Evolutionary conservation across 1,140 invertebrate genomes (phyloP), one percentile per base, ranked within the genome.

Genomic region (Psilanteris sp.): DNA sequence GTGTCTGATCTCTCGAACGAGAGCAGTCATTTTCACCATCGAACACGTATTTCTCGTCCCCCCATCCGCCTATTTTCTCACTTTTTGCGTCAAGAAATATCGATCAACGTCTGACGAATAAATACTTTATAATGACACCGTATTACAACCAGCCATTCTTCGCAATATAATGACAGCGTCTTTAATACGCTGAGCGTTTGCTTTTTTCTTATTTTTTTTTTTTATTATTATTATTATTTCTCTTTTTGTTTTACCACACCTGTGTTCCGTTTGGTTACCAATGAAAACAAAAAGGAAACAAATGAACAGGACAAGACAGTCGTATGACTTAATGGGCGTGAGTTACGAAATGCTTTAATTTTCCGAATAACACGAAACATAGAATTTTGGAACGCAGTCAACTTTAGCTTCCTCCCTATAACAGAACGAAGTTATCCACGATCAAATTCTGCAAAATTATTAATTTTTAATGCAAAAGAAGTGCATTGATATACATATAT

Each of bases 81-180:
- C 44, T 71, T 71, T 71, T 74, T 68, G 54, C 32, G 8, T 5
- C 57, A 18, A 68, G 54, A 72, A 79, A 79, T 72, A 72, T 76
- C 62, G 77, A 71, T 75, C 67, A 77, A 77, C 37, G 68, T 64
- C 50, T 72, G 75, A 68, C 55, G 68, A 68, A 77, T 77, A 68
- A 77, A 43, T 72, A 36, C 48, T 37, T 52, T 31, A 34, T 77
- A 77, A 77, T 77, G 50, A 77, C 68, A 66, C 62, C 34, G 27
- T 57, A 68, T 72, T 77, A 67, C 41, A 20, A 26, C 36, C 62
- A 36, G 36, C 62, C 50, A 72, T 77, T 77, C 68, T 77, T 77
- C 41, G 48, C 62, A 57, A 52, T 62, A 67, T 77, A 77, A 77
- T 78, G 50, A 66, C 68, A 70, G 64, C 41, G 57, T 70, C 50